These are phyloP conservation scores for Parazoanthus darwini DNA, from an alignment of 92 coral and sea anemone genomes.

Conservation along the genomic window DNA sequence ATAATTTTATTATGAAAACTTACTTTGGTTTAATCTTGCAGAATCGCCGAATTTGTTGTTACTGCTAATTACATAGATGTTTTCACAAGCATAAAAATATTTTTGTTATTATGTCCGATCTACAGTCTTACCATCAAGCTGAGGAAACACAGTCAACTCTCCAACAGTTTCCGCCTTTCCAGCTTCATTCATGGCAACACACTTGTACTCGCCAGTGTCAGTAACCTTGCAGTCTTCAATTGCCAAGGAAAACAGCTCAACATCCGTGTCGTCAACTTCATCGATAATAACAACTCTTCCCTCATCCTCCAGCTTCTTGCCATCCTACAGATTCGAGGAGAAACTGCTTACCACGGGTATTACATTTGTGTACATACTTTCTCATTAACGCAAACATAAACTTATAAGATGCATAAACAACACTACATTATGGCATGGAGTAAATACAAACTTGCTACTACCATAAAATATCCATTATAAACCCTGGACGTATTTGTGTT, in stretches of 20 bases:
- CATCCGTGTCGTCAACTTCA: conserved; percentile 90
- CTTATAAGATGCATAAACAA: no score
- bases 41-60: no score
- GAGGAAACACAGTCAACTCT: conserved; percentile 57
- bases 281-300: conserved; percentile 94
- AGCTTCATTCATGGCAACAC: conserved; percentile 97
- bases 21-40: no score
- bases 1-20: no score
- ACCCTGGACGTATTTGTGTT: not conserved
- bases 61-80: not conserved
- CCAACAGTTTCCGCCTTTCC: conserved; percentile 75
- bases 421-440: not conserved
- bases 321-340: conserved; percentile 45
- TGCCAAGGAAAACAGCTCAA: conserved; percentile 86
- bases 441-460: no score
- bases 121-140: conserved; percentile 38
- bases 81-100: no score
- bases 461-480: not conserved
- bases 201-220: conserved; percentile 89
- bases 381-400: not conserved
- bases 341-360: not conserved
- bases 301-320: conserved; percentile 65
- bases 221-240: conserved; percentile 78
- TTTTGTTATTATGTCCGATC: not conserved
- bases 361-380: no score